Percentiles rank a stretch among this genome's conserved stretches.
phyloP scores from a whole-genome alignment of 2,888 invertebrate species.

The Trachelus troglodyta region DNA sequence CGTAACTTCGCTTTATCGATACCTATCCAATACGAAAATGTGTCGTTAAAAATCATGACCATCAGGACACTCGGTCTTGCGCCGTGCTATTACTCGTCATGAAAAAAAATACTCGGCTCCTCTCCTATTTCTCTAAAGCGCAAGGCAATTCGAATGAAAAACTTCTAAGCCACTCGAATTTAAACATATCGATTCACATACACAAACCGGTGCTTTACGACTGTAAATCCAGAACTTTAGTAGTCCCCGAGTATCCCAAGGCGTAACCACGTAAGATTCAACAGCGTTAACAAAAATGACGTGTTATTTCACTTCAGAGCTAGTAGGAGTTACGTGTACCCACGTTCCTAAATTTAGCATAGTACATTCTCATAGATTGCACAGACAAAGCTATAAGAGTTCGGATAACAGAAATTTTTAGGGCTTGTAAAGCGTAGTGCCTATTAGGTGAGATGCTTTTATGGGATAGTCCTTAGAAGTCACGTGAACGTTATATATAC shows the following conservation, averaged over 20 bases:
- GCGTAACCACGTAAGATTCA: background rate
- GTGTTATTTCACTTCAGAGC: background rate
- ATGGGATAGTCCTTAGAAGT: background rate
- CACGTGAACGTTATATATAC: background rate
- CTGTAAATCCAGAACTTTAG: background rate
- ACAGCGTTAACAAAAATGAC: background rate
- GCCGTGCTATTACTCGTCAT: background rate
- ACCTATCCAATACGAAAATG: background rate
- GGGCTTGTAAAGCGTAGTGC: conserved; percentile 13
- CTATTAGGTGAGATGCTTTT: conserved; percentile 23
- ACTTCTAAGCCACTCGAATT: background rate
- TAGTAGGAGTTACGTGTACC: background rate
- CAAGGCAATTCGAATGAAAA: background rate
- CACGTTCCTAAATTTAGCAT: background rate
- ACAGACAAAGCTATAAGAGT: background rate
- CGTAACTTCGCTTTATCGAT: background rate
- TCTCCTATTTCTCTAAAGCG: background rate
- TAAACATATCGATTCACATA: background rate
- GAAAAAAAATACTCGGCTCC: background rate
- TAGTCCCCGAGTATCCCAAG: background rate
- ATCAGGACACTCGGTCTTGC: background rate
- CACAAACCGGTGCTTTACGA: background rate
- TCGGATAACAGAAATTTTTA: background rate
- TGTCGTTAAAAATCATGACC: background rate
- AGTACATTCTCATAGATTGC: background rate